Evolutionary conservation across 2,888 invertebrate genomes (phyloP), one percentile per base, ranked within the genome.

Genomic region (Tetranychus truncatus): DNA sequence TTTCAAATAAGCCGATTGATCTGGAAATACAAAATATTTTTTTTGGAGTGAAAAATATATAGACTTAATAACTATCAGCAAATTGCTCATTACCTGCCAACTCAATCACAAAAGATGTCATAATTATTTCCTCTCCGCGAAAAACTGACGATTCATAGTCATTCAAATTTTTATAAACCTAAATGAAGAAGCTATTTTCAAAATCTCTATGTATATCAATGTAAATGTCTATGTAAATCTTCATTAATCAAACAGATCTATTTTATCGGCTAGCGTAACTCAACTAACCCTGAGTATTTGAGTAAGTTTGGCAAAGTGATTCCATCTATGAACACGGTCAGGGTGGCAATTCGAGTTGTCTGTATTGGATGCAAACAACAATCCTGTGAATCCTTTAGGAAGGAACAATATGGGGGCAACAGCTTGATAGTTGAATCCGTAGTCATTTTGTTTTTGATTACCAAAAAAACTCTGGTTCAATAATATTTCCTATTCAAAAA

Each of bases 251-350:
- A 0, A 34, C 34, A 3, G 5, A 55, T 55, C 55, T 55, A 15
- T 15, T 55, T 55, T 2, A 55, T 15, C 2, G 55, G 15, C 7
- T 15, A 55, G 15, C 7, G 15, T 2, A 15, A 55, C 9, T 15
- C 6, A 55, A 76, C 76, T 55, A 34, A 76, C 76, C 74, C 76
- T 34, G 8, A 74, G 44, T 9, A 74, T 65, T 71, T 74, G 20
- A 9, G 74, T 45, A 66, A 74, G 67, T 66, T 55, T 55, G 9
- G 55, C 15, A 55, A 55, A 55, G 9, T 6, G 55, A 55, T 55
- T 55, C 55, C 55, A 55, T 15, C 15, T 20, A 21, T 46, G 8
- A 55, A 46, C 15, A 21, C 18, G 20, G 34, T 74, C 67, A 11
- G 66, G n/a, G 3, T 71, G 45, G 20, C 67, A 55, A 55, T 55